Base-by-base conservation (phyloP, 2,113 vertebrate genomes). In the Carassius gibelio region DNA sequence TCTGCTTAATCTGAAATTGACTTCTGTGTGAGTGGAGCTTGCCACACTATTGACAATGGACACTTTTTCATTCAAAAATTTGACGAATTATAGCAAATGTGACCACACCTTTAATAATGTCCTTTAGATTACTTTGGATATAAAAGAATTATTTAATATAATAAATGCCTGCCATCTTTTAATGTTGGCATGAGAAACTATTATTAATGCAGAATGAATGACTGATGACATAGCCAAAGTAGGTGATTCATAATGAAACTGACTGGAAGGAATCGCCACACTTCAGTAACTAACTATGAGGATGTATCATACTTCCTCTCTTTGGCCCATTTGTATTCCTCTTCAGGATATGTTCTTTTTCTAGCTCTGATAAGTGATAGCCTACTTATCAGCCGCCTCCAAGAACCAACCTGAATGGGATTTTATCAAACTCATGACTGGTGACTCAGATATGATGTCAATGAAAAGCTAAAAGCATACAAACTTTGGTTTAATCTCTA, bases 281-380 rank as follows among this genome's bases (percentile, higher is more conserved):
- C 8, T 36, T 62, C 17, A 19, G 69, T 55, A 38, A 62, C 14
- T 52, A 30, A 64, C 15, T 72, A 57, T 50, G 30, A 82, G 78
- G 42, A 83, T 74, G 68, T 66, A 62, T 79, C 75, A 75, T 17
- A 59, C 48, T 83, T 86, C 75, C 84, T 88, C 19, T 50, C 1
- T 26, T 19, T 75, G 36, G 36, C 52, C 42, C 13, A 34, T 21
- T 52, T 15, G 13, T 82, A 61, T 21, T 36, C n/a, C 30, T 74
- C 23, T 30, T 72, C 66, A 79, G 75, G 48, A 84, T 26, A 77
- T 38, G 62, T 21, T 71, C 14, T 71, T 59, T 71, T 59, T 61
- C 48, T 69, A 14, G 34, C 19, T 69, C 14, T 30, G 45, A 68
- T n/a, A 42, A 23, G 36, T 85, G 34, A 84, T 45, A 26, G 26